A percentile compares a stretch with the other conserved stretches of the same genome.
These are phyloP conservation scores for Eulithis prunata DNA, from an alignment of 2,888 invertebrate species.

Conservation along the genomic window DNA sequence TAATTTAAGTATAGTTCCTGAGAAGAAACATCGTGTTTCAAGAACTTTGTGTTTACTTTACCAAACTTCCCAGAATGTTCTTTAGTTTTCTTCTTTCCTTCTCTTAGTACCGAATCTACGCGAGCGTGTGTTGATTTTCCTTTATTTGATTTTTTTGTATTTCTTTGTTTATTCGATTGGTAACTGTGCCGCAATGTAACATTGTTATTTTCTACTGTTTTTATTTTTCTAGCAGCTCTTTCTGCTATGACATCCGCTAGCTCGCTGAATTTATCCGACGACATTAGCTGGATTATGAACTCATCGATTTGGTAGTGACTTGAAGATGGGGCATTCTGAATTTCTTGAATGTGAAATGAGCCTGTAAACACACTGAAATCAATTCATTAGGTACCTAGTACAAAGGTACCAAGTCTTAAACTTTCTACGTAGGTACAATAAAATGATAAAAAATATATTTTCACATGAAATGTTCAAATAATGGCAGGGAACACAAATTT, in stretches of 20 bases:
- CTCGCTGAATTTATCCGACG: conserved; percentile 51
- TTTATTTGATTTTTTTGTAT: conserved; percentile 10
- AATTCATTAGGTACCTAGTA: too few relatives aligned
- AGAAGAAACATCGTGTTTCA: conserved; percentile 29
- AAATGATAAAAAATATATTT: too few relatives aligned
- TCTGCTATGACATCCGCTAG: conserved; percentile 55
- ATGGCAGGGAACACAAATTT: too few relatives aligned
- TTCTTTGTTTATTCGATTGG: background rate
- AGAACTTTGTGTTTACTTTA: conserved; percentile 34
- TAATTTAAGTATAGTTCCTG: conserved; percentile 45
- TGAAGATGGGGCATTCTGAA: conserved; percentile 18
- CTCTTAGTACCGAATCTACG: background rate
- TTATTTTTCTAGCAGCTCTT: conserved; percentile 52
- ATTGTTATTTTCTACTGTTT: conserved; percentile 32
- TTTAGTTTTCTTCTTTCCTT: conserved; percentile 4
- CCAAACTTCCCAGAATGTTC: conserved; percentile 16
- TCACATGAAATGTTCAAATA: background rate
- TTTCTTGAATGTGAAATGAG: conserved; percentile 5
- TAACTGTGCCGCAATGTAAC: background rate
- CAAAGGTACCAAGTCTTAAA: too few relatives aligned
- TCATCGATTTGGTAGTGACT: conserved; percentile 45
- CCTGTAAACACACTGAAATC: conserved; percentile 4
- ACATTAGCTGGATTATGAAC: conserved; percentile 50
- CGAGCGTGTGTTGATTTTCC: conserved; percentile 26
- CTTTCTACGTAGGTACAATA: too few relatives aligned